A percentile compares a stretch with the other conserved stretches of the same genome.
Evolutionary conservation across 2,797 vertebrate genomes (phyloP).

Genomic region (Gambusia yucatana): DNA sequence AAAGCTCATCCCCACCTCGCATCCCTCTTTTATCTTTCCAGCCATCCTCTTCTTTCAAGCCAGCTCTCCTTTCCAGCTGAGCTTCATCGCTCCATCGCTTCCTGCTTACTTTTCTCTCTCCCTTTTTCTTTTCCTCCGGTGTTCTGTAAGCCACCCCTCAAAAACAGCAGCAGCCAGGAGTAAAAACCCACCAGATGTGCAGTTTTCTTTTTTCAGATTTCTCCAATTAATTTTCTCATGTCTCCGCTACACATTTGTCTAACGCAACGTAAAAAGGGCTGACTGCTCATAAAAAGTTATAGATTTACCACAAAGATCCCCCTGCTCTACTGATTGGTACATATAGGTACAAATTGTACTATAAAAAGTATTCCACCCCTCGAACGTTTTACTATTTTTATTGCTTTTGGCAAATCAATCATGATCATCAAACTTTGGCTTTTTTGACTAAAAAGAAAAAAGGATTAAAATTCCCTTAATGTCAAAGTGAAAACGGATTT

Average conservation of each 20-base stretch:
- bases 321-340: background rate
- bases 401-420: background rate
- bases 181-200: slow-evolving; percentile 47
- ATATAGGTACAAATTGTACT: background rate
- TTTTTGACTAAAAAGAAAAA: background rate
- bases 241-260: slow-evolving; percentile 27
- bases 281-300: slow-evolving; percentile 26
- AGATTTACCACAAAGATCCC: slow-evolving; percentile 20
- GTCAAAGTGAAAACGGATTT: background rate
- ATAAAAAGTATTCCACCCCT: background rate
- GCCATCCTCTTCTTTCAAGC: slow-evolving; percentile 39
- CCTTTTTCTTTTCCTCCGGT: background rate
- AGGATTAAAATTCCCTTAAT: background rate
- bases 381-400: background rate
- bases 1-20: slow-evolving; percentile 37
- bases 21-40: slow-evolving; percentile 43
- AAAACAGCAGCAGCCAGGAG: slow-evolving; percentile 37
- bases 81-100: slow-evolving; percentile 27
- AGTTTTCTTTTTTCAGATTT: background rate
- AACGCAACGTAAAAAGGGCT: slow-evolving; percentile 19
- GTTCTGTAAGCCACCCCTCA: slow-evolving; percentile 30
- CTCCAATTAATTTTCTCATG: background rate
- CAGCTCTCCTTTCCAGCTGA: slow-evolving; percentile 31
- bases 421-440: background rate
- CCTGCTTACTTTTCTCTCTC: slow-evolving; percentile 19